These are phyloP conservation scores for Podarcis siculus DNA, from an alignment of 2,797 vertebrate genomes.

Conservation along the genomic window DNA sequence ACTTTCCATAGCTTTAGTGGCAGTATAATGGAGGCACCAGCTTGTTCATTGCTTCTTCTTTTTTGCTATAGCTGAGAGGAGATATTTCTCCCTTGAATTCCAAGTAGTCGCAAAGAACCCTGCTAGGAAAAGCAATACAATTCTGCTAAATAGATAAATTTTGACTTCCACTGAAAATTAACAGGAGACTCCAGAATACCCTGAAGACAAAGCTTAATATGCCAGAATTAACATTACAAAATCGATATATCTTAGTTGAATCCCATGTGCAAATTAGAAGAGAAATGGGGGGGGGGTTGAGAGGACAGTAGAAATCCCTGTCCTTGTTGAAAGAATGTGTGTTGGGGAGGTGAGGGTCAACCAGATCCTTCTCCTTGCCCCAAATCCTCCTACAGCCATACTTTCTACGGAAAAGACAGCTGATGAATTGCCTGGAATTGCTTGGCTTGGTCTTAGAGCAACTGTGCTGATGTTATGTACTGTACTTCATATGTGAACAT, in stretches of 20 bases:
- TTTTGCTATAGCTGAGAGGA: neutral
- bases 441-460: neutral
- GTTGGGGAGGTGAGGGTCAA: neutral
- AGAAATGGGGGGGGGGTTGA: neutral
- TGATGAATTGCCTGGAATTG: neutral
- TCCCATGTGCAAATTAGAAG: neutral
- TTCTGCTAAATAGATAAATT: neutral
- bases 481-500: neutral
- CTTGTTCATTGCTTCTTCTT: neutral
- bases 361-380: too few species aligned
- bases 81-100: neutral
- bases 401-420: neutral
- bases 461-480: neutral
- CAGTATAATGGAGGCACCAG: neutral
- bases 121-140: neutral
- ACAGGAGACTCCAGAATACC: neutral
- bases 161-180: neutral
- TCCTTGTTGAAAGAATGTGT: neutral
- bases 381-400: neutral
- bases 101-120: neutral
- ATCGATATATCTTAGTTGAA: neutral
- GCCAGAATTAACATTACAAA: neutral
- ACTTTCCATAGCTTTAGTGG: neutral
- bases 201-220: neutral
- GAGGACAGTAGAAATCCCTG: neutral